A percentile compares a stretch with the other conserved stretches of the same genome.
phyloP scores from a whole-genome alignment of 2,888 invertebrate species.

The Antheraea yamamai region DNA sequence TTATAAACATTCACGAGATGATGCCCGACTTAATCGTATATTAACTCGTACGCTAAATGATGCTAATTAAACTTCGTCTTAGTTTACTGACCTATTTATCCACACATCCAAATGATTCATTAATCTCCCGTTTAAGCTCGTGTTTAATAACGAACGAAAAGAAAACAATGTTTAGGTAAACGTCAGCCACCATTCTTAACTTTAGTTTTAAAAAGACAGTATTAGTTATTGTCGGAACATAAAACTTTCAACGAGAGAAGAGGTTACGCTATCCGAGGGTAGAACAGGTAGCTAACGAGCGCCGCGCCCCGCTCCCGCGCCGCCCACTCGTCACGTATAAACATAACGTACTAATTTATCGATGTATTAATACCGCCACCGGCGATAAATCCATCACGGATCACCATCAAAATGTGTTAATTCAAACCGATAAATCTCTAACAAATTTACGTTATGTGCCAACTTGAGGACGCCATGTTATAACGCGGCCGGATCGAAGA shows the following conservation, averaged over 20 bases:
- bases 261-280: constrained; percentile 27
- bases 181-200: constrained; percentile 4
- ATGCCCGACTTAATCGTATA: background rate
- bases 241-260: constrained; percentile 44
- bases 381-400: constrained; percentile 74
- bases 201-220: background rate
- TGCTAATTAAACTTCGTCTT: background rate
- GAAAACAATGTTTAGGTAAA: background rate
- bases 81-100: constrained; percentile 14
- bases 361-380: constrained; percentile 62
- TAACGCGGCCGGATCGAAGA: constrained; percentile 54
- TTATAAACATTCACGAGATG: background rate
- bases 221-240: constrained; percentile 28
- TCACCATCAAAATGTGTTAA: constrained; percentile 68
- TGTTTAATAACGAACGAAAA: background rate
- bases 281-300: constrained; percentile 33
- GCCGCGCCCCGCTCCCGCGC: constrained; percentile 56
- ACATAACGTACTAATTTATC: constrained; percentile 51
- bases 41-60: constrained; percentile 10
- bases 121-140: background rate
- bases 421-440: constrained; percentile 66
- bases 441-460: constrained; percentile 69
- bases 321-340: constrained; percentile 60
- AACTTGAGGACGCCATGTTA: constrained; percentile 50
- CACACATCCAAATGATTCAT: constrained; percentile 7